A percentile compares a stretch with the other conserved stretches of the same genome.
Conservation (phyloP, 2,797 vertebrate genomes). For the Anolis apletophallus region DNA sequence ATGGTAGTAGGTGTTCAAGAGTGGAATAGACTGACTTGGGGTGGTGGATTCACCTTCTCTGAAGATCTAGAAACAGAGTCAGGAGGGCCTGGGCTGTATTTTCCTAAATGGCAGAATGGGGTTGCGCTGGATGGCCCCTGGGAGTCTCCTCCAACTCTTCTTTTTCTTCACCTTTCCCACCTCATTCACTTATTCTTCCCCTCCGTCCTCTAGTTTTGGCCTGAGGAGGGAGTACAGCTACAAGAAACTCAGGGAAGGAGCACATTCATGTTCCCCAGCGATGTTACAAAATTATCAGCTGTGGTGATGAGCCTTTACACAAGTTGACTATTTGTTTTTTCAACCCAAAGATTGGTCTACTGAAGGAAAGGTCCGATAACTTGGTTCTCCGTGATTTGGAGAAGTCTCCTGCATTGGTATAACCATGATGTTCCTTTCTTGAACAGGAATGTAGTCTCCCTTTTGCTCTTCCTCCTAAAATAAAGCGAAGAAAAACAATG, state of each 20-base stretch:
- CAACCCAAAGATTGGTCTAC: not conserved
- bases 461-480: not conserved
- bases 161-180: no score
- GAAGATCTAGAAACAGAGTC: no score
- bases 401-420: constrained; percentile 9
- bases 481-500: not conserved
- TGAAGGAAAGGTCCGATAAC: not conserved
- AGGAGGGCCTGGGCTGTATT: no score
- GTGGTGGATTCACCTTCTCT: no score
- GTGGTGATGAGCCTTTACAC: not conserved
- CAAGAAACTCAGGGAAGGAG: not conserved
- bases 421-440: not conserved
- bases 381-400: rapidly evolving
- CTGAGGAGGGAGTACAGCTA: no score
- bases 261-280: not conserved
- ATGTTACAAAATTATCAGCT: not conserved
- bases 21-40: no score
- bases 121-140: no score
- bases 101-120: no score
- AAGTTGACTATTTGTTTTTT: constrained; percentile 60
- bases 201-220: no score
- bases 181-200: not conserved
- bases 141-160: not conserved
- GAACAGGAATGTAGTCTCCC: rapidly evolving
- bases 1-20: no score